phyloP scores from a whole-genome alignment of 2,113 vertebrate genomes.

The Cinclus mexicanus region DNA sequence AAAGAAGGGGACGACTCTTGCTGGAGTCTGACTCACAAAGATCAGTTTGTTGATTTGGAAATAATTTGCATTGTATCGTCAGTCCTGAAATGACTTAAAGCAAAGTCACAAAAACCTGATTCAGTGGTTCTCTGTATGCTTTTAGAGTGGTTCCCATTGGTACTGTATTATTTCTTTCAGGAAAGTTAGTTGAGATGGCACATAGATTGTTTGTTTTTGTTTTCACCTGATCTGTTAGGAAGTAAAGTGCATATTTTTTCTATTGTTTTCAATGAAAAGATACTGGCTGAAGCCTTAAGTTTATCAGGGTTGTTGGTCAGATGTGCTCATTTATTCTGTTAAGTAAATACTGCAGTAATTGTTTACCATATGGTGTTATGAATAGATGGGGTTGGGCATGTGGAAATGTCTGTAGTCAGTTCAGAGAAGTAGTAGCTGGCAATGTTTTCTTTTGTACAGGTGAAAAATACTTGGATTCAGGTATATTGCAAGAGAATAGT shows the following conservation, averaged over 20 bases:
- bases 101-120: conserved; percentile 17
- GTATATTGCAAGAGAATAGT: not conserved
- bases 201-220: not conserved
- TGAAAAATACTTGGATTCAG: not conserved
- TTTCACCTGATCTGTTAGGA: not conserved
- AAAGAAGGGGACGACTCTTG: not conserved
- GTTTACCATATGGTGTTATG: not conserved
- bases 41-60: conserved; percentile 43
- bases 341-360: not conserved
- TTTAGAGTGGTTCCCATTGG: not conserved
- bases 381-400: not conserved
- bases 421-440: not conserved
- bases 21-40: conserved; percentile 31
- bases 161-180: not conserved
- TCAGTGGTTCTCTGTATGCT: not conserved
- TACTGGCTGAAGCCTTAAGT: not conserved
- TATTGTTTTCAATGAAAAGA: not conserved
- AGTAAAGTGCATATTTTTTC: not conserved
- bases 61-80: conserved; percentile 38
- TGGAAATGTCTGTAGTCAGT: not conserved
- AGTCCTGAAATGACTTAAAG: conserved; percentile 18
- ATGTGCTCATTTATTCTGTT: not conserved
- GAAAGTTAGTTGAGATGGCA: not conserved
- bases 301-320: not conserved
- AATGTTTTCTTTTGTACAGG: not conserved